A percentile compares a stretch with the other conserved stretches of the same genome.
These are phyloP conservation scores for Albula goreensis DNA, from an alignment of 2,113 vertebrate species.

Conservation along the genomic window DNA sequence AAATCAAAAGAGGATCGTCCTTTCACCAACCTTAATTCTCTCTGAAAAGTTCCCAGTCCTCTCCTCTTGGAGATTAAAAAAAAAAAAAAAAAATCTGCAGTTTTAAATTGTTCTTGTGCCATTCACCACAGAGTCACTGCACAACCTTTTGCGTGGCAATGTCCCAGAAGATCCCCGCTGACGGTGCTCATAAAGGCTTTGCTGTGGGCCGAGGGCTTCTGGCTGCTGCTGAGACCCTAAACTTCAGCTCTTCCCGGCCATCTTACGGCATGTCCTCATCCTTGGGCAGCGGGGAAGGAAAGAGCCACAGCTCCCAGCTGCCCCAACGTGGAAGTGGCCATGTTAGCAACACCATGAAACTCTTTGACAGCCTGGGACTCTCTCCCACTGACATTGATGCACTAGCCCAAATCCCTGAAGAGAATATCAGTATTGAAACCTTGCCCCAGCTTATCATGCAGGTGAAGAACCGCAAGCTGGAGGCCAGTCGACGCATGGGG, in stretches of 20 bases:
- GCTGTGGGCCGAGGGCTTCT: constrained; percentile 90
- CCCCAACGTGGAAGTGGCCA: constrained; percentile 77
- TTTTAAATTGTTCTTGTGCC: constrained; percentile 48
- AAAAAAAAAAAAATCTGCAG: background rate
- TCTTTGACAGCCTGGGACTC: constrained; percentile 95
- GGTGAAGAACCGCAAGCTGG: constrained; percentile 87
- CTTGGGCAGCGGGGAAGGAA: constrained; percentile 81
- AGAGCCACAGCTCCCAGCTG: constrained; percentile 72
- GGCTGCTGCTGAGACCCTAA: constrained; percentile 92
- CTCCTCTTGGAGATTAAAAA: background rate
- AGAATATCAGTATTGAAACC: constrained; percentile 95
- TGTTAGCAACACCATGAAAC: constrained; percentile 93
- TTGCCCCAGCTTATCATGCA: constrained; percentile 95
- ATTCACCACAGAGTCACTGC: constrained; percentile 12
- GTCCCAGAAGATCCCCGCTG: constrained; percentile 68
- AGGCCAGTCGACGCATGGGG: constrained; percentile 45
- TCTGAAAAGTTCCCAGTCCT: constrained; percentile 27
- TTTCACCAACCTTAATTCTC: constrained; percentile 46
- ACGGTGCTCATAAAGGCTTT: constrained; percentile 66
- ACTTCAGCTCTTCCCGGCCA: constrained; percentile 83
- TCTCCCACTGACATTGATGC: constrained; percentile 92
- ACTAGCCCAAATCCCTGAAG: constrained; percentile 93
- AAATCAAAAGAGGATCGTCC: constrained; percentile 55
- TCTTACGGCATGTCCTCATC: constrained; percentile 83
- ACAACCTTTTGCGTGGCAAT: constrained; percentile 47